A percentile compares a stretch with the other conserved stretches of the same genome.
Conservation (phyloP, 2,113 vertebrate genomes). For the Prunella himalayana region DNA sequence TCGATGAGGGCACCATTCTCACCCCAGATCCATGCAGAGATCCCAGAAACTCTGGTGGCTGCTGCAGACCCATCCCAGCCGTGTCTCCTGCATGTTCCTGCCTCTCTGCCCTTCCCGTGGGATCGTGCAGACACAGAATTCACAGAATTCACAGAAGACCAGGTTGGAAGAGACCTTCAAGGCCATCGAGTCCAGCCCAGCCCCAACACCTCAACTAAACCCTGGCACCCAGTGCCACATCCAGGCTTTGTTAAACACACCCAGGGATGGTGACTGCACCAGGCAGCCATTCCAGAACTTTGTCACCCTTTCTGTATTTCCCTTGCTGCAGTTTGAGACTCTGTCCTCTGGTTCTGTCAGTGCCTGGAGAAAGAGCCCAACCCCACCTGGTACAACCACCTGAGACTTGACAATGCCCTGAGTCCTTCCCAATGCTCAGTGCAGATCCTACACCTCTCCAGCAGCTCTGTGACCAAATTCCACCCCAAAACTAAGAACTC, state of each 20-base stretch:
- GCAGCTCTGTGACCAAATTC: neutral
- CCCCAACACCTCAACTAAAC: neutral
- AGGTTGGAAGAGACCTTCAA: neutral
- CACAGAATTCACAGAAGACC: no score
- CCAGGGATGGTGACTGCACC: neutral
- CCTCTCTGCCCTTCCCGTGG: neutral
- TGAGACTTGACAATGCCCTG: accelerated
- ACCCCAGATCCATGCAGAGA: neutral
- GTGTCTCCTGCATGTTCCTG: accelerated
- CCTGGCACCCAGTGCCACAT: no score
- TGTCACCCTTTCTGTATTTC: neutral
- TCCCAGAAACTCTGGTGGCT: neutral
- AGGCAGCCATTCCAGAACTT: neutral
- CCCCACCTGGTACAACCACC: accelerated
- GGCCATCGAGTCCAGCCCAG: neutral
- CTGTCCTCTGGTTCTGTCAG: neutral
- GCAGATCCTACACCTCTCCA: neutral
- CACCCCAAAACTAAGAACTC: neutral
- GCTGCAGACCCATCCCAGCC: neutral
- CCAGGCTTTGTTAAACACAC: neutral
- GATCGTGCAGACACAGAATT: no score
- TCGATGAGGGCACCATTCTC: neutral
- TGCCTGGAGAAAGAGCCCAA: neutral
- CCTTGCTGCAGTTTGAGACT: neutral
- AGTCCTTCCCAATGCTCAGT: accelerated